phyloP scores from a whole-genome alignment of 2,888 invertebrate species.

The Drosophila austrosaltans region DNA sequence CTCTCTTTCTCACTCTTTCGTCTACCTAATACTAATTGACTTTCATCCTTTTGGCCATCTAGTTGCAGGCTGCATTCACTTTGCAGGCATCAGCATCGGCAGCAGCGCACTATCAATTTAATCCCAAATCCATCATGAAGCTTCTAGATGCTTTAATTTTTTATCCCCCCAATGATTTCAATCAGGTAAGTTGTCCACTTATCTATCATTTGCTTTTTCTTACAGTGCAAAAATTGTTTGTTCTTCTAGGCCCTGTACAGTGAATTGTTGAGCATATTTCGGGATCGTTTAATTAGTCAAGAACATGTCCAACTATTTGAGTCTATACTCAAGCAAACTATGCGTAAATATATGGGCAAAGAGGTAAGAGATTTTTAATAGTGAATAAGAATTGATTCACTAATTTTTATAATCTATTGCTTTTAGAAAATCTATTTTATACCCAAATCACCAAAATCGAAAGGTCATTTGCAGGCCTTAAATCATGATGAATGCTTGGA shows the following conservation, averaged over 20 bases:
- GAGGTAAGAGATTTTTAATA: conserved; percentile 62
- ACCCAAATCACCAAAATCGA: conserved; percentile 70
- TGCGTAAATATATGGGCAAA: conserved; percentile 82
- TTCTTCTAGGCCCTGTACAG: conserved; percentile 87
- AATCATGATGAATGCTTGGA: conserved; percentile 87
- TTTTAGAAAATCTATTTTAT: conserved; percentile 81
- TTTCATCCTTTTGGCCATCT: conserved; percentile 44
- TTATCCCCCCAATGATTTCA: conserved; percentile 81
- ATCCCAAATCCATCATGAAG: conserved; percentile 83
- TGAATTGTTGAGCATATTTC: conserved; percentile 90
- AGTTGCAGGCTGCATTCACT: conserved; percentile 79
- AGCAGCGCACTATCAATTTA: conserved; percentile 82
- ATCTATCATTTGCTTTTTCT: background rate
- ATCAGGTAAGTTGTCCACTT: conserved; percentile 69
- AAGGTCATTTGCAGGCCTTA: conserved; percentile 81
- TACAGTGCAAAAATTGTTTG: conserved; percentile 2
- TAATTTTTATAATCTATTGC: background rate
- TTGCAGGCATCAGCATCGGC: conserved; percentile 29
- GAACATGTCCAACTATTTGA: conserved; percentile 88
- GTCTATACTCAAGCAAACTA: conserved; percentile 85
- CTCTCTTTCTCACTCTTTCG: background rate
- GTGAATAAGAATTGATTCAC: background rate
- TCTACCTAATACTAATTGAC: conserved; percentile 38
- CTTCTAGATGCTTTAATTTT: conserved; percentile 76
- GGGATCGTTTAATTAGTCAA: conserved; percentile 88